These are phyloP conservation scores for Watsonalla cultraria DNA, from an alignment of 2,888 invertebrate genomes.

Conservation along the genomic window DNA sequence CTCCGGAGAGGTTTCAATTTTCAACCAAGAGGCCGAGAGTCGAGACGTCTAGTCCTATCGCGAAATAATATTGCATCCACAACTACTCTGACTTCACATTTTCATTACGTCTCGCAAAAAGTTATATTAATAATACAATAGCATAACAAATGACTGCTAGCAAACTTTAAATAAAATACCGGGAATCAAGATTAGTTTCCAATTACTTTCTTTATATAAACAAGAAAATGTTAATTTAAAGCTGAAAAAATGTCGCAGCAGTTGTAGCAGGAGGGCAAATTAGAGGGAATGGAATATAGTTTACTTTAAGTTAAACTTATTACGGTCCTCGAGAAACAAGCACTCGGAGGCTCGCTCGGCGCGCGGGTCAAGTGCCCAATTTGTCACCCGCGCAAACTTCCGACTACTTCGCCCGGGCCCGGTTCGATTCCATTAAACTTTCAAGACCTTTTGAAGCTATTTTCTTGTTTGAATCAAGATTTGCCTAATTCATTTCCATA, in stretches of 20 bases:
- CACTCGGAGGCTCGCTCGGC: constrained; percentile 63
- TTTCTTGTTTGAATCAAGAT: constrained; percentile 73
- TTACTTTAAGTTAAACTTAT: constrained; percentile 78
- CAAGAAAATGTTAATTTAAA: constrained; percentile 51
- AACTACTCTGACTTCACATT: constrained; percentile 13
- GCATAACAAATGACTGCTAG: constrained; percentile 9
- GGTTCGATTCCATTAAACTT: constrained; percentile 79
- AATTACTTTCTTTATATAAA: constrained; percentile 26
- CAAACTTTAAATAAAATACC: constrained; percentile 6
- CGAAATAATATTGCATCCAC: constrained; percentile 53
- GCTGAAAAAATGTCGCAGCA: constrained; percentile 51
- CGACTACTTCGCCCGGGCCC: constrained; percentile 62
- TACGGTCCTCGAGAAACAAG: constrained; percentile 75
- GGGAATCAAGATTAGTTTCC: constrained; percentile 16
- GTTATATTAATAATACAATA: not conserved
- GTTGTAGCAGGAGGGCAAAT: constrained; percentile 59
- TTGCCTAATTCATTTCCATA: constrained; percentile 68
- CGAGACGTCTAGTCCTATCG: constrained; percentile 44
- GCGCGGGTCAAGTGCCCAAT: constrained; percentile 78
- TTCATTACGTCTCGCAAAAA: constrained; percentile 8
- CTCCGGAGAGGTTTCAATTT: constrained; percentile 64
- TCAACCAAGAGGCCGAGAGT: constrained; percentile 50
- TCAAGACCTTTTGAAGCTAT: constrained; percentile 76
- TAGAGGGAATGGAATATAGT: constrained; percentile 77
- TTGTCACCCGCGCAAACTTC: constrained; percentile 77